Base-by-base conservation (phyloP, 2,888 invertebrate species). In the Scelioninae gen. 2 region DNA sequence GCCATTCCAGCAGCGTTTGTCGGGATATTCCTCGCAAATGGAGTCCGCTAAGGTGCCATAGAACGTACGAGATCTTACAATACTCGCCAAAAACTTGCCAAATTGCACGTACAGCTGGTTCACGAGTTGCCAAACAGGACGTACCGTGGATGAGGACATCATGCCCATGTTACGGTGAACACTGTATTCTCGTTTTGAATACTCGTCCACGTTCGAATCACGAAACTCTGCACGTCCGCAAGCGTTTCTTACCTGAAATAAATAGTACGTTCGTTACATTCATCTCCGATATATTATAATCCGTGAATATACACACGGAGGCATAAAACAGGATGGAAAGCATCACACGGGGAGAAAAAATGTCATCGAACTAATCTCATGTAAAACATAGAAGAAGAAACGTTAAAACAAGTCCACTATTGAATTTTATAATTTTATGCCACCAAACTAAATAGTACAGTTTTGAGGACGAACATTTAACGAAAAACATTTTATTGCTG, bases 11-110 rank as follows among this genome's bases (percentile, higher is more conserved):
- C 95, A 95, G 75, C 89, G 78, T 63, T 78, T 89, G 37, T 90
- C 90, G 71, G 91, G 91, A 77, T 91, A 90, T 35, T 94, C 92
- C 76, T 92, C 91, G 86, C 95, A 95, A 53, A 95, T 87, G 80
- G 91, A 90, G 86, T 95, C 93, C 2, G 96, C 93, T 37, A 96
- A 89, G 78, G 91, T 91, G 28, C 92, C 90, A 87, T 95, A 97
- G 85, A 96, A 94, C 80, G 93, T 93, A 85, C 93, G 93, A 69
- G 93, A 94, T 81, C 87, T 84, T 61, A 80, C 81, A 77, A 88
- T 83, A 65, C 86, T 86, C 31, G 86, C 84, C 77, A 87, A 80
- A 81, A 86, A 85, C 77, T 85, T 84, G 58, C 85, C 85, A 39
- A 87, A 82, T 74, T 85, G 85, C 57, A 79, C 78, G 79, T 84